Conservation (phyloP, 2,888 invertebrate genomes). For the Lissocephala sabroskyi region DNA sequence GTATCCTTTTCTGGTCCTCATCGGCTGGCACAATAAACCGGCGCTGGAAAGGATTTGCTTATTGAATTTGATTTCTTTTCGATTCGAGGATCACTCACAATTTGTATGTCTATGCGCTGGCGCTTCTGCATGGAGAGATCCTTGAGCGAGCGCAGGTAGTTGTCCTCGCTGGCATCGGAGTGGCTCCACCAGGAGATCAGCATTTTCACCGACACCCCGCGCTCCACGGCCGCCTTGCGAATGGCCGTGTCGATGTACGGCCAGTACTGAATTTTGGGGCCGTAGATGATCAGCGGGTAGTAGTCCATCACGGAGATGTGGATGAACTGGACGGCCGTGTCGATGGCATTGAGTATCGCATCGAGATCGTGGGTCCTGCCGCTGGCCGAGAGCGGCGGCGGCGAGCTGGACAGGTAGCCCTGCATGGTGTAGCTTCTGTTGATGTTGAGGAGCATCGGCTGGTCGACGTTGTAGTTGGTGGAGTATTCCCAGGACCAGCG, state of each 20-base stretch:
- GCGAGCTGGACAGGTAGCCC: constrained; percentile 86
- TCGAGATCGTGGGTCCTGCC: constrained; percentile 90
- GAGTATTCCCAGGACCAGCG: constrained; percentile 81
- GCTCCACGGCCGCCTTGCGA: constrained; percentile 86
- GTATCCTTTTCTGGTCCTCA: constrained; percentile 86
- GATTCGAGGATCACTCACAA: constrained; percentile 74
- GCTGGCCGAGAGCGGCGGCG: constrained; percentile 84
- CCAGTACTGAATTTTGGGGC: constrained; percentile 87
- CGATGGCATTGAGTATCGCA: constrained; percentile 86
- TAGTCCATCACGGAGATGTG: constrained; percentile 99
- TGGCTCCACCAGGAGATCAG: constrained; percentile 93
- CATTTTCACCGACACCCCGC: constrained; percentile 83
- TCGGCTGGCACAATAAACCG: constrained; percentile 90
- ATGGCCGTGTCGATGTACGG: constrained; percentile 93
- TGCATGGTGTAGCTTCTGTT: constrained; percentile 75
- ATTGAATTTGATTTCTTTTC: no score
- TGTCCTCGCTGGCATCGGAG: constrained; percentile 82
- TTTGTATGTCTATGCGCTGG: constrained; percentile 79
- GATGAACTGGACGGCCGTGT: constrained; percentile 86
- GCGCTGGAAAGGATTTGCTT: constrained; percentile 28
- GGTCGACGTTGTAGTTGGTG: constrained; percentile 81
- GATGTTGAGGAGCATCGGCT: constrained; percentile 80
- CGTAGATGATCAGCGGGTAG: constrained; percentile 85
- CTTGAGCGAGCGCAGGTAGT: constrained; percentile 85
- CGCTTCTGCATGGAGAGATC: constrained; percentile 74